Conservation (phyloP, 2,113 vertebrate species). For the Thoracochromis brauschi region DNA sequence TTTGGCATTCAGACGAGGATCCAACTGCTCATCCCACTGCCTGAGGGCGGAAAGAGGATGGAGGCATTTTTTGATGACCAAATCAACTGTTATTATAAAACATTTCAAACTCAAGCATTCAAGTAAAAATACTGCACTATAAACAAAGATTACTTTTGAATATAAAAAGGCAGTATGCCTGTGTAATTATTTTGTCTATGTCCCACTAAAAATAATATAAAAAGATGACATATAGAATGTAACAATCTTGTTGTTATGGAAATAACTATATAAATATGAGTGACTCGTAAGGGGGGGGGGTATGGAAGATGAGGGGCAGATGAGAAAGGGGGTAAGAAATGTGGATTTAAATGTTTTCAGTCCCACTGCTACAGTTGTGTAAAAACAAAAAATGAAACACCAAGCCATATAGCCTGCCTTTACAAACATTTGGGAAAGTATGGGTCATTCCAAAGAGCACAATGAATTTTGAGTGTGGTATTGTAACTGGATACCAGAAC, state of each 20-base stretch:
- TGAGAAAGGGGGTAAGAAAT: not conserved
- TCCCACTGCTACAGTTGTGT: not conserved
- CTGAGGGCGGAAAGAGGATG: constrained; percentile 56
- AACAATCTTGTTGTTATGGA: not conserved
- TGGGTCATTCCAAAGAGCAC: not conserved
- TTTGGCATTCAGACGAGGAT: constrained; percentile 95
- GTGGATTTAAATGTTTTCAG: not conserved
- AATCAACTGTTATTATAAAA: not conserved
- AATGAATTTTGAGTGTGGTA: not conserved
- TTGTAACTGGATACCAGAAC: not conserved
- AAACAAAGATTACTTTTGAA: not conserved
- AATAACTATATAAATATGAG: not conserved
- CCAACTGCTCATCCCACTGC: constrained; percentile 98
- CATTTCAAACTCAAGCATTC: not conserved
- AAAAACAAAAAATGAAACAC: not conserved
- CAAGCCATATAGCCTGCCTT: not conserved
- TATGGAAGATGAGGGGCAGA: not conserved
- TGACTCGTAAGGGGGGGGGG: not conserved
- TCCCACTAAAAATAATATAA: not conserved
- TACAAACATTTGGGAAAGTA: not conserved
- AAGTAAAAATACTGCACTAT: not conserved
- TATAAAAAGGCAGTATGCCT: not conserved
- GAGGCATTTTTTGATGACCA: not conserved
- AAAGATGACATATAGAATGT: not conserved
- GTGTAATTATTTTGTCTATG: not conserved